phyloP scores from a whole-genome alignment of 2,888 invertebrate genomes.

The Drosophila kuntzei region DNA sequence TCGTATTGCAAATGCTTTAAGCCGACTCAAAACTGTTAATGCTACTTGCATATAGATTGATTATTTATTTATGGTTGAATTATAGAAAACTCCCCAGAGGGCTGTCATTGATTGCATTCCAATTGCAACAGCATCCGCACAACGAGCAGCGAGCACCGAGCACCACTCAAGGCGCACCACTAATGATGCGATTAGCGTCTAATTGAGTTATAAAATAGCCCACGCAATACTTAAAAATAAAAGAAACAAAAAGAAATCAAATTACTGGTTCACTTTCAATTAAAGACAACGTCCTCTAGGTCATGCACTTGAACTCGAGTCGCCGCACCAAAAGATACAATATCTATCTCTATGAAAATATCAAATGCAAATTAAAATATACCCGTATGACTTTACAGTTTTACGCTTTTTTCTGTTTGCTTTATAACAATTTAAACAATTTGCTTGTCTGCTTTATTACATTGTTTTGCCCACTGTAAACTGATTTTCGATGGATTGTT shows the following conservation, averaged over 20 bases:
- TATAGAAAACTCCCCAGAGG: conserved; percentile 27
- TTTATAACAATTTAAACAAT: conserved; percentile 24
- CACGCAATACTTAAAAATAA: conserved; percentile 50
- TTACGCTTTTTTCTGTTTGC: conserved; percentile 12
- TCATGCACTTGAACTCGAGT: conserved; percentile 67
- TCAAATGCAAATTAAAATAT: conserved; percentile 27
- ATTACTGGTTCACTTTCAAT: conserved; percentile 48
- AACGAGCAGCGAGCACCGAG: conserved; percentile 12
- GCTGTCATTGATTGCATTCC: conserved; percentile 55
- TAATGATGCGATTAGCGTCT: conserved; percentile 71
- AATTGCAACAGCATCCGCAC: conserved; percentile 20
- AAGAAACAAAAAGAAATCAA: conserved; percentile 41
- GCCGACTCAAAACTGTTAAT: conserved; percentile 59
- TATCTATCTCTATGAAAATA: conserved; percentile 16
- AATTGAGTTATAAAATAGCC: conserved; percentile 69
- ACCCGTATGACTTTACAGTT: conserved; percentile 47
- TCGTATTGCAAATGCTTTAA: conserved; percentile 57
- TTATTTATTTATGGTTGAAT: conserved; percentile 51
- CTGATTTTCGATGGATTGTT: conserved; percentile 23
- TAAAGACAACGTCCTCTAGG: conserved; percentile 29
- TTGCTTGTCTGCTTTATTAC: conserved; percentile 31
- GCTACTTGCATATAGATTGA: conserved; percentile 77
- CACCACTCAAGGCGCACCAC: conserved; percentile 44
- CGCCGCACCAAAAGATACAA: conserved; percentile 20
- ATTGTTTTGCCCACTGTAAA: conserved; percentile 29